A percentile compares a stretch with the other conserved stretches of the same genome.
Evolutionary conservation across 2,113 vertebrate species (phyloP).

Genomic region (Todiramphus chloris): DNA sequence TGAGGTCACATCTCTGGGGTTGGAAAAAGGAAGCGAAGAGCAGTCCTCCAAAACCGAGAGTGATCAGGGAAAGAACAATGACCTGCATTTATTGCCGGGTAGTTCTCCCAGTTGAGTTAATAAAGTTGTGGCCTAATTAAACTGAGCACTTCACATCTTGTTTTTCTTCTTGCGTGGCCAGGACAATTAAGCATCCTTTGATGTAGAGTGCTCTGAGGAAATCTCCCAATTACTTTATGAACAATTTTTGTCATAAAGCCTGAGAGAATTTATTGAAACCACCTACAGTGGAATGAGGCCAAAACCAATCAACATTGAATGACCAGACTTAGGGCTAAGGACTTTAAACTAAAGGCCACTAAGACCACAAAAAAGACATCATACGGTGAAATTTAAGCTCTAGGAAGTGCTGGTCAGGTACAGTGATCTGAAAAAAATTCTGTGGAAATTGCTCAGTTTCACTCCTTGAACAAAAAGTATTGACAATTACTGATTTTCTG

Average conservation of each 20-base stretch:
- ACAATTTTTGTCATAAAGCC: slow-evolving; percentile 63
- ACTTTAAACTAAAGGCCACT: neutral
- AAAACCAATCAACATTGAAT: slow-evolving; percentile 30
- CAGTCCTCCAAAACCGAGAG: neutral
- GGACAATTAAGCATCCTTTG: slow-evolving; percentile 70
- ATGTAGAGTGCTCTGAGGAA: slow-evolving; percentile 68
- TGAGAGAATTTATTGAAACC: slow-evolving; percentile 62
- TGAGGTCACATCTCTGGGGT: neutral
- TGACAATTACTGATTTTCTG: neutral
- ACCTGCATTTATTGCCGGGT: slow-evolving; percentile 57
- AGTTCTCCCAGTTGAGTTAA: slow-evolving; percentile 65
- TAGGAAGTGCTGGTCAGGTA: neutral
- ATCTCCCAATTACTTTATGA: slow-evolving; percentile 69
- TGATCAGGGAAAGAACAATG: slow-evolving; percentile 55
- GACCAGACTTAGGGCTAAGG: slow-evolving; percentile 19
- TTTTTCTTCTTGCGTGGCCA: slow-evolving; percentile 64
- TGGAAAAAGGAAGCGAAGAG: neutral
- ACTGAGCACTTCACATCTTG: slow-evolving; percentile 65
- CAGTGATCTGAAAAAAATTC: neutral
- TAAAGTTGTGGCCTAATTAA: slow-evolving; percentile 72
- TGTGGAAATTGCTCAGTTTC: neutral
- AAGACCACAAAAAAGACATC: neutral
- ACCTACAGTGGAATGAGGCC: slow-evolving; percentile 57
- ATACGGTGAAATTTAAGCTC: neutral
- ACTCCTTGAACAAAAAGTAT: neutral